Conservation (phyloP, 1,140 invertebrate species). For the Venturia canescens region DNA sequence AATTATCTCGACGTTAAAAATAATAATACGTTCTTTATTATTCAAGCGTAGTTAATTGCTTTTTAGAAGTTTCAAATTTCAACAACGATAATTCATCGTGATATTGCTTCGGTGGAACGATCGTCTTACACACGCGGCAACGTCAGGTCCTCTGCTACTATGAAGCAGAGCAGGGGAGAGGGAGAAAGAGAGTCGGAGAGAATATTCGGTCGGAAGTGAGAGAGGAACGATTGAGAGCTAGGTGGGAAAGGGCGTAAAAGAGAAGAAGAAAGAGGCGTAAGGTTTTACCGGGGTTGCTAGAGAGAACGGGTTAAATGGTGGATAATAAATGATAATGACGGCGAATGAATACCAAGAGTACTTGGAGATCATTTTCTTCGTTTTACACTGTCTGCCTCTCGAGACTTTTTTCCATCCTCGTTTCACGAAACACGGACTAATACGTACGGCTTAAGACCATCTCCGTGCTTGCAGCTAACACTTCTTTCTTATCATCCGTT, state of each 20-base stretch:
- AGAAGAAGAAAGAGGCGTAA: neutral
- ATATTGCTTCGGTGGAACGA: neutral
- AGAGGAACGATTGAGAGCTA: neutral
- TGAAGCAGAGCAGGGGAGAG: neutral
- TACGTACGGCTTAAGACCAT: conserved; percentile 6
- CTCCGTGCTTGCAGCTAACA: neutral
- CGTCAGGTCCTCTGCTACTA: neutral
- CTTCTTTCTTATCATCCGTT: neutral
- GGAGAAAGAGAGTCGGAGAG: neutral
- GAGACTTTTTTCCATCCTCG: conserved; percentile 38
- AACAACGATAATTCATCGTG: neutral
- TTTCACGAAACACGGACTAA: conserved; percentile 3
- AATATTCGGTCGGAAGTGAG: neutral
- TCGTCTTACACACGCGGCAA: neutral
- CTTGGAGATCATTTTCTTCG: conserved; percentile 2
- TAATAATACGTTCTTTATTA: neutral
- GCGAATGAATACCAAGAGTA: conserved; percentile 6
- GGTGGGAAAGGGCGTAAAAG: neutral
- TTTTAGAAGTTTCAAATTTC: neutral
- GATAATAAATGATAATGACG: conserved; percentile 11
- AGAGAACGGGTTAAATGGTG: conserved; percentile 10
- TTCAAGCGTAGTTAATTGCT: neutral
- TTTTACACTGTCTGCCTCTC: conserved; percentile 17
- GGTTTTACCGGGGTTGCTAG: neutral
- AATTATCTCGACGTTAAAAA: neutral